Conservation (phyloP, 2,888 invertebrate species). For the Epirrhoe alternata region DNA sequence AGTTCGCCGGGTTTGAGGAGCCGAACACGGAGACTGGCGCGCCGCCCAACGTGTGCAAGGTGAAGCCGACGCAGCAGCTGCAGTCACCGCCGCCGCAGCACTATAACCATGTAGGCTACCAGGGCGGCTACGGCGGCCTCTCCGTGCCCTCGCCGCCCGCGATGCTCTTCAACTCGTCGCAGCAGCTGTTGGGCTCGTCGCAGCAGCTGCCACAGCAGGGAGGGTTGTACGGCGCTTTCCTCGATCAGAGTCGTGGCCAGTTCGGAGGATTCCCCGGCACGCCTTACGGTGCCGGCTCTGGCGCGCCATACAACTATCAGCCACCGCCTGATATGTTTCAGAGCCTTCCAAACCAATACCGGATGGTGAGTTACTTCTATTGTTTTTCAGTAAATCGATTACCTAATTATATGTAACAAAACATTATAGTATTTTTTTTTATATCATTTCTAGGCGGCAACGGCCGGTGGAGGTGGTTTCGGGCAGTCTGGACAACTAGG, state of each 20-base stretch:
- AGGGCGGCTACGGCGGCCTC: slow-evolving; percentile 90
- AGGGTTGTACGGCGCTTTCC: slow-evolving; percentile 93
- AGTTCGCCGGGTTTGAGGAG: slow-evolving; percentile 77
- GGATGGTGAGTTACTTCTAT: slow-evolving; percentile 67
- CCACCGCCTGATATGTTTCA: slow-evolving; percentile 87
- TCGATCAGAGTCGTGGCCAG: slow-evolving; percentile 91
- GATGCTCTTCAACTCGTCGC: slow-evolving; percentile 92
- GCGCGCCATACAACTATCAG: slow-evolving; percentile 90
- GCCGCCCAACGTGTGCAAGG: slow-evolving; percentile 91
- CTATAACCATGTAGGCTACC: slow-evolving; percentile 89
- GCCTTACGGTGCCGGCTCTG: slow-evolving; percentile 88
- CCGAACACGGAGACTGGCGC: slow-evolving; percentile 79
- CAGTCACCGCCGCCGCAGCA: slow-evolving; percentile 88
- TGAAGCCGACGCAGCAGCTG: slow-evolving; percentile 94
- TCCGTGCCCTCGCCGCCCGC: slow-evolving; percentile 95
- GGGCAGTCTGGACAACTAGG: slow-evolving; percentile 92
- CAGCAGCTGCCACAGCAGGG: slow-evolving; percentile 89
- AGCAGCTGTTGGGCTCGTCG: slow-evolving; percentile 81
- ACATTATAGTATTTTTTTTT: slow-evolving; percentile 5
- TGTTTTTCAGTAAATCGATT: neutral
- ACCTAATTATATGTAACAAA: neutral
- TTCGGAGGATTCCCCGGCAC: slow-evolving; percentile 91
- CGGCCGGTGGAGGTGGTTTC: slow-evolving; percentile 87
- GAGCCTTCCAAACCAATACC: slow-evolving; percentile 77
- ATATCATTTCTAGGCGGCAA: slow-evolving; percentile 65